Evolutionary conservation across 1,140 invertebrate genomes (phyloP).

Genomic region (Cydia splendana): DNA sequence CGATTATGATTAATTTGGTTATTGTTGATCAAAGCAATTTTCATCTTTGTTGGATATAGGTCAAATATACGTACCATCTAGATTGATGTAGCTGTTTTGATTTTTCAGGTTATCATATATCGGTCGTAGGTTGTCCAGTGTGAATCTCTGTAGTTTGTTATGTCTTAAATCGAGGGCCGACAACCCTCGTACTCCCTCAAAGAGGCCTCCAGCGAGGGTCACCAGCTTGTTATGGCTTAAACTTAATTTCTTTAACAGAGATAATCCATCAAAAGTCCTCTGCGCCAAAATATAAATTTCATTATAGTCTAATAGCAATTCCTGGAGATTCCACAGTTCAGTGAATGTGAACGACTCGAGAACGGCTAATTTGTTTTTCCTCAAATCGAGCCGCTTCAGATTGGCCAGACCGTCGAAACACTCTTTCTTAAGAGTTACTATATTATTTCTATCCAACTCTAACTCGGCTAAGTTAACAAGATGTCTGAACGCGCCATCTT

Average conservation of each 20-base stretch:
- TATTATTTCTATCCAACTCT: slow-evolving; percentile 85
- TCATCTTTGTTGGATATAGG: neutral
- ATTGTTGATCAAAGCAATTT: neutral
- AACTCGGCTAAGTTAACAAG: slow-evolving; percentile 84
- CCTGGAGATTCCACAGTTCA: slow-evolving; percentile 85
- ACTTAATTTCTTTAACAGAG: slow-evolving; percentile 83
- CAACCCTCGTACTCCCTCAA: slow-evolving; percentile 83
- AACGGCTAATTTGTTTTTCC: slow-evolving; percentile 84
- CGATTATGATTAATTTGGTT: slow-evolving; percentile 11
- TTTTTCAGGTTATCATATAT: slow-evolving; percentile 88
- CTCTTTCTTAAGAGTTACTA: slow-evolving; percentile 84
- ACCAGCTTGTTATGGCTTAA: slow-evolving; percentile 88
- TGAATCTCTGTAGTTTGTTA: slow-evolving; percentile 86
- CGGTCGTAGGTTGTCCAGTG: slow-evolving; percentile 85
- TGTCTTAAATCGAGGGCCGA: slow-evolving; percentile 86
- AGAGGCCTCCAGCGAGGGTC: slow-evolving; percentile 82
- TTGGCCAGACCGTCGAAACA: slow-evolving; percentile 86
- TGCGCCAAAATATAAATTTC: slow-evolving; percentile 82
- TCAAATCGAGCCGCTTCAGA: slow-evolving; percentile 84
- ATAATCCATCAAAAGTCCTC: slow-evolving; percentile 86
- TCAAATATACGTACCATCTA: slow-evolving; percentile 84
- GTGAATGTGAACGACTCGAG: slow-evolving; percentile 87
- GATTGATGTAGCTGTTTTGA: slow-evolving; percentile 83
- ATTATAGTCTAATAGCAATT: slow-evolving; percentile 88
- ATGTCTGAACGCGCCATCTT: slow-evolving; percentile 86